phyloP scores from a whole-genome alignment of 2,797 vertebrate genomes.

The Orestias chungarensis region DNA sequence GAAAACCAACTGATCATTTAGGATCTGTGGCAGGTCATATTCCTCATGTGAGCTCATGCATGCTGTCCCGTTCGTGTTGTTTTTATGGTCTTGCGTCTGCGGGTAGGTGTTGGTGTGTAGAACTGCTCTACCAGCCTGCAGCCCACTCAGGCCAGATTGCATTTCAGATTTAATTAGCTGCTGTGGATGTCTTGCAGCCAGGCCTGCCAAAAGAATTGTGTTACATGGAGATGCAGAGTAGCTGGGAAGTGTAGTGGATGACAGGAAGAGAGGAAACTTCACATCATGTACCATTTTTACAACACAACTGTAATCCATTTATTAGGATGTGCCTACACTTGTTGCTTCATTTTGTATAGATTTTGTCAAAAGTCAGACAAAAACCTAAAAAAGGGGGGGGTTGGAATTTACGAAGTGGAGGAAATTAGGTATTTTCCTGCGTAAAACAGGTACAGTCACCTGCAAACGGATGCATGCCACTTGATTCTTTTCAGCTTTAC shows the following conservation, averaged over 20 bases:
- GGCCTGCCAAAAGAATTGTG: slow-evolving; percentile 28
- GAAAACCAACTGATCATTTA: slow-evolving; percentile 3
- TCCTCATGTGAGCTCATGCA: slow-evolving; percentile 21
- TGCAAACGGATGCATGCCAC: too few relatives aligned
- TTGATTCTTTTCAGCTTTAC: background rate
- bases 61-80: slow-evolving; percentile 29
- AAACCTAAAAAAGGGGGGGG: too few relatives aligned
- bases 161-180: slow-evolving; percentile 63
- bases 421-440: too few relatives aligned
- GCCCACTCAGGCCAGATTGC: slow-evolving; percentile 65
- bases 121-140: slow-evolving; percentile 48
- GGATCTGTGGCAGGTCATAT: background rate
- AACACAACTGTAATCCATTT: slow-evolving; percentile 6
- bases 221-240: slow-evolving; percentile 25
- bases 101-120: slow-evolving; percentile 37
- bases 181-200: slow-evolving; percentile 44
- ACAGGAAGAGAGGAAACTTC: slow-evolving; percentile 5
- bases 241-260: slow-evolving; percentile 12
- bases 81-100: slow-evolving; percentile 12
- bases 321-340: background rate
- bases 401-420: too few relatives aligned
- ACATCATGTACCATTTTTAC: background rate
- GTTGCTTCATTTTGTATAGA: background rate
- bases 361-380: background rate
- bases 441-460: background rate